Conservation (phyloP, 2,888 invertebrate species). For the Microdon myrmicae region DNA sequence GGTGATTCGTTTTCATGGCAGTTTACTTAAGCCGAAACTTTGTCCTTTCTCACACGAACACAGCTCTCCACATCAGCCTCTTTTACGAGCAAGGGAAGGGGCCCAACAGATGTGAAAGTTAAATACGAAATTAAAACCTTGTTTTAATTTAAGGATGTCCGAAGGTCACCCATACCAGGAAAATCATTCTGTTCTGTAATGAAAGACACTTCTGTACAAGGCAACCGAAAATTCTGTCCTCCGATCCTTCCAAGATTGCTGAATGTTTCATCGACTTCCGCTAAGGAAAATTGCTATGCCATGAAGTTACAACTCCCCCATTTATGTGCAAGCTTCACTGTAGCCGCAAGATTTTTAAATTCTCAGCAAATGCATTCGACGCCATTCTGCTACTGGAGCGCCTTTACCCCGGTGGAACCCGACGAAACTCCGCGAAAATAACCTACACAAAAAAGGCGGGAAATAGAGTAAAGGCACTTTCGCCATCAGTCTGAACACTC, state of each 20-base stretch:
- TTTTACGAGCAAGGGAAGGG: too few species aligned
- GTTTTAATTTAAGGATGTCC: too few species aligned
- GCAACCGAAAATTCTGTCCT: conserved; percentile 8
- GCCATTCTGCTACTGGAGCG: conserved; percentile 3
- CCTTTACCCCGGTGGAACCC: conserved; percentile 15
- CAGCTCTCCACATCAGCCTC: too few species aligned
- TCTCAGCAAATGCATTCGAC: conserved; percentile 4
- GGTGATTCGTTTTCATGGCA: too few species aligned
- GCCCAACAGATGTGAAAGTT: too few species aligned
- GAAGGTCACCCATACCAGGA: too few species aligned
- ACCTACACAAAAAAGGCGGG: conserved; percentile 4
- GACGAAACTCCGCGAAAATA: background rate
- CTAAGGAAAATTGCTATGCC: conserved; percentile 25
- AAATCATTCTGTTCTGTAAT: conserved; percentile 19
- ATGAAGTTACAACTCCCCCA: conserved; percentile 15
- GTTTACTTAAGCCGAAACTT: too few species aligned
- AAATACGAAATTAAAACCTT: too few species aligned
- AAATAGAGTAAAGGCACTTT: too few species aligned
- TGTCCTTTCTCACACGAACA: too few species aligned
- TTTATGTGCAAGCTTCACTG: conserved; percentile 2
- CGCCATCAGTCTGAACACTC: too few species aligned
- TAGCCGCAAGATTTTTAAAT: conserved; percentile 10
- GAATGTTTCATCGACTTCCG: conserved; percentile 20
- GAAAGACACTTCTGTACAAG: conserved; percentile 5
- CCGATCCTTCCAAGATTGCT: conserved; percentile 10